Percentiles rank a stretch among this genome's conserved stretches.
These are phyloP conservation scores for Rattus rattus DNA, from an alignment of 2,113 vertebrate genomes.

Conservation along the genomic window DNA sequence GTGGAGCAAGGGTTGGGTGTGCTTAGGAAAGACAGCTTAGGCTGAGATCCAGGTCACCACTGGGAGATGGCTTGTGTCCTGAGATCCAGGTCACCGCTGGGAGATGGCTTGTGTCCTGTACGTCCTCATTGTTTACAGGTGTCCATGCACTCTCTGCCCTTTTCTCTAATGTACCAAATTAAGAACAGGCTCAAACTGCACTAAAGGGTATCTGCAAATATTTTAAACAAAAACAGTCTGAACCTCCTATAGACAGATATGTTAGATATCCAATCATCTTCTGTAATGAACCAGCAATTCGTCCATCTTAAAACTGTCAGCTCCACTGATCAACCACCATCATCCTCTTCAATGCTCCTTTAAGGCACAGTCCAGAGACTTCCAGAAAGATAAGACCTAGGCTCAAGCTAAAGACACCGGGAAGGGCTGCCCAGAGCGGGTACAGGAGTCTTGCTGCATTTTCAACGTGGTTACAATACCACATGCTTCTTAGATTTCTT, in stretches of 20 bases:
- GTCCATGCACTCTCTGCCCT: background rate
- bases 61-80: too few species aligned
- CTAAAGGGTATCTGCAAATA: slow-evolving; percentile 47
- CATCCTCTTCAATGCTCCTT: slow-evolving; percentile 19
- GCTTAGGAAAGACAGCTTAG: background rate
- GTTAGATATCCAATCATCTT: background rate
- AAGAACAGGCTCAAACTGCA: slow-evolving; percentile 21
- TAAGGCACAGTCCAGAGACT: background rate
- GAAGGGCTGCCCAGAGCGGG: background rate
- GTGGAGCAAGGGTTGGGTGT: background rate
- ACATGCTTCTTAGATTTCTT: background rate
- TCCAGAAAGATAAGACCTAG: background rate
- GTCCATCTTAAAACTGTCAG: slow-evolving; percentile 65
- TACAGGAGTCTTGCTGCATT: background rate
- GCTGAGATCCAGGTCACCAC: slow-evolving; percentile 24
- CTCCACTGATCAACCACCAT: background rate
- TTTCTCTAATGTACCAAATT: slow-evolving; percentile 51
- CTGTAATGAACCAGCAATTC: slow-evolving; percentile 40
- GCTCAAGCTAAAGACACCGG: background rate
- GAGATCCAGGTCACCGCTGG: too few species aligned
- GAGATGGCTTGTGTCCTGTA: too few species aligned
- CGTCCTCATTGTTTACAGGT: background rate
- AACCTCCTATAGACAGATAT: slow-evolving; percentile 51
- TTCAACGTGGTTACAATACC: background rate
- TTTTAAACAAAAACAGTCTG: slow-evolving; percentile 66